Conservation (phyloP, 2,797 vertebrate genomes). For the Sebastes matsubarae region DNA sequence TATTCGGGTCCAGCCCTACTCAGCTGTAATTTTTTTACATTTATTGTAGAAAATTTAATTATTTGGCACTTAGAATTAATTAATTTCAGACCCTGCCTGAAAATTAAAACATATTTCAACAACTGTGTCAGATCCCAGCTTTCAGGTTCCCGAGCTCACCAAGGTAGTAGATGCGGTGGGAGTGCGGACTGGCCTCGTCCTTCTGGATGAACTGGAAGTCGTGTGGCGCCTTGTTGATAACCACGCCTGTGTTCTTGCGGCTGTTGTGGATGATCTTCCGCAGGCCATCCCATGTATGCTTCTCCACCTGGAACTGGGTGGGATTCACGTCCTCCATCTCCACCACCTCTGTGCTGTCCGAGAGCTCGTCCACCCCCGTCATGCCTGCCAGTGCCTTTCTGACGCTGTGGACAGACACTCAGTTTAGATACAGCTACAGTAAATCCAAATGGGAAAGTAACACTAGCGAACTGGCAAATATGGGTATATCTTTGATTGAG, state of each 20-base stretch:
- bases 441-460: not conserved
- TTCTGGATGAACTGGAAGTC: conserved; percentile 95
- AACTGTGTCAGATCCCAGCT: not conserved
- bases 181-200: conserved; percentile 90
- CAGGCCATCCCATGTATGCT: conserved; percentile 93
- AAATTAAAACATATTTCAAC: not conserved
- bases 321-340: conserved; percentile 88
- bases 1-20: too few species aligned
- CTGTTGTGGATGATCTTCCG: conserved; percentile 93
- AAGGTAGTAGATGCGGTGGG: conserved; percentile 94
- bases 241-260: conserved; percentile 91
- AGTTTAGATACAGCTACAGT: not conserved
- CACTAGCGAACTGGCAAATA: not conserved
- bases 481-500: not conserved
- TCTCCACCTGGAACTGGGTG: conserved; percentile 91
- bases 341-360: conserved; percentile 86
- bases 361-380: conserved; percentile 86
- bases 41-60: not conserved
- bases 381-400: conserved; percentile 73
- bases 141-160: conserved; percentile 77
- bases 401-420: conserved; percentile 35
- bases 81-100: not conserved
- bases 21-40: not conserved
- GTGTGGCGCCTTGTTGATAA: conserved; percentile 93
- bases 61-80: not conserved